Evolutionary conservation across 92 coral and sea anemone genomes (phyloP), one percentile per base, ranked within the genome.

Genomic region (Palythoa grandis): DNA sequence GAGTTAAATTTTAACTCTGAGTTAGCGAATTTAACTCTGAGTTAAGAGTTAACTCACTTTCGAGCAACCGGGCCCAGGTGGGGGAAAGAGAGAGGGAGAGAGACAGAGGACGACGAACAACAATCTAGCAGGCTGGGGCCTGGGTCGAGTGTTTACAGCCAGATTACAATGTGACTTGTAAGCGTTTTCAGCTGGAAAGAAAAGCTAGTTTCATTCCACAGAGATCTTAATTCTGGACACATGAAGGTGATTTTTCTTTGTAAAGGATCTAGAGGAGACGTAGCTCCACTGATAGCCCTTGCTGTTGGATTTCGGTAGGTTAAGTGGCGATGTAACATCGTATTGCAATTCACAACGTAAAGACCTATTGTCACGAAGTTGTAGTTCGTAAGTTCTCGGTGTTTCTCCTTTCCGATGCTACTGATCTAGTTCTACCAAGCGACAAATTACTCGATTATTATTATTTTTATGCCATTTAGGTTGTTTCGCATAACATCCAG

Each of bases 191-290:
- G 1, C 6, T 0, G 7, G 6, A 43, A 43, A 43, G 50, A 43
- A 43, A 43, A 5, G 6, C 9, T 43, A 43, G 9, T 8, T 8
- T 8, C 50, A 43, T 43, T 43, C 50, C 50, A 43, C 50, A 43
- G 50, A 3, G 50, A 3, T 58, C 6, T 29, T 14, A 19, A 5
- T 58, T 66, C 52, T 29, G 35, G 35, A 29, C 73, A 83, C 25
- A 94, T 94, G 98, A 90, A 87, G 82, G 90, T 94, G 43, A 89
- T 92, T 82, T 94, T 94, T 67, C 95, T 94, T 65, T 94, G 98
- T 76, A 94, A 94, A 86, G 98, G 98, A 14, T 86, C 93, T 16
- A 83, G 98, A 52, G 98, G 98, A 22, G 98, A 94, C 65, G 91
- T 94, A 24, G 92, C 92, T 20, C 98, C 98, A 5, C 66, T 92